Conservation (phyloP, 2,888 invertebrate genomes). For the Stenolophus ochropezus region DNA sequence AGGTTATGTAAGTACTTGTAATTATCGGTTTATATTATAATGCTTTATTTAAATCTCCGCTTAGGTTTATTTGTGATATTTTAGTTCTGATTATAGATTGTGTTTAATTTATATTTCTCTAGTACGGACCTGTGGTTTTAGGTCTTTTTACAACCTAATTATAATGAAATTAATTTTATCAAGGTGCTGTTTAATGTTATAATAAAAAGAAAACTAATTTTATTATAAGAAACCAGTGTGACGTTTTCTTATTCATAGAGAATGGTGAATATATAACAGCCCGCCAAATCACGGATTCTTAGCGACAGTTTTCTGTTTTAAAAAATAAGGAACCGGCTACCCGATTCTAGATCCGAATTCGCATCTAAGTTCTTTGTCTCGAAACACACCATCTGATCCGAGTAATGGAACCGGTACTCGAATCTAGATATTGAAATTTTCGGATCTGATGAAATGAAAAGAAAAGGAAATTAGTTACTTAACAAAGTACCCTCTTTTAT, state of each 20-base stretch:
- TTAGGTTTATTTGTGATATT: constrained; percentile 58
- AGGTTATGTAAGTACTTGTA: constrained; percentile 23
- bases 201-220: constrained; percentile 44
- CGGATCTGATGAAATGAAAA: no score
- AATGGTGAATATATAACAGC: no score
- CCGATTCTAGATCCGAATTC: no score
- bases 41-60: constrained; percentile 58
- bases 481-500: no score
- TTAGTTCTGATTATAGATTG: constrained; percentile 39
- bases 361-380: no score
- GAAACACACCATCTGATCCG: no score
- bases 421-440: no score
- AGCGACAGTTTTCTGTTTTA: no score
- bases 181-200: constrained; percentile 53
- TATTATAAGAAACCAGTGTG: constrained; percentile 48
- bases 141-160: constrained; percentile 29
- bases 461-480: no score
- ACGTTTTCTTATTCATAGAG: constrained; percentile 19
- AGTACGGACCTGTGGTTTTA: constrained; percentile 37
- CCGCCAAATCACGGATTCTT: no score
- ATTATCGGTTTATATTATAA: constrained; percentile 57
- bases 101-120: constrained; percentile 44
- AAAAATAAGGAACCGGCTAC: no score
- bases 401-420: no score
- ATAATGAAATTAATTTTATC: constrained; percentile 47